A percentile compares a stretch with the other conserved stretches of the same genome.
Conservation (phyloP, 2,888 invertebrate genomes). For the Tenthredo livida region DNA sequence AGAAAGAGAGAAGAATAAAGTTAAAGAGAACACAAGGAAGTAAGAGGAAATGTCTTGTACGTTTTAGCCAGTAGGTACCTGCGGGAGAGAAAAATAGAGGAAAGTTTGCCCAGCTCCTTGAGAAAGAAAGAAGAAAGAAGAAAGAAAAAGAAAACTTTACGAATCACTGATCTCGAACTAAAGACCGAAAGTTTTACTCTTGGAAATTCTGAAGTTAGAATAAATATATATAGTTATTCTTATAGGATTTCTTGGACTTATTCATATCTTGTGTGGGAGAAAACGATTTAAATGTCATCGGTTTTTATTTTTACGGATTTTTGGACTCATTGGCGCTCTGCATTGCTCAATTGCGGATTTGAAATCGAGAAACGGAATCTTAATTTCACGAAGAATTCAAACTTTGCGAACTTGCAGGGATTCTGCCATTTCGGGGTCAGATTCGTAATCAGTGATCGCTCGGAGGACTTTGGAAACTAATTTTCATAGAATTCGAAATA, state of each 20-base stretch:
- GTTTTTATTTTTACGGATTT: too few species aligned
- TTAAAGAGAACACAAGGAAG: neutral
- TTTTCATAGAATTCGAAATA: too few species aligned
- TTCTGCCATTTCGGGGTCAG: too few species aligned
- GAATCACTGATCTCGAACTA: conserved; percentile 30
- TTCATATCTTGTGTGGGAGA: neutral
- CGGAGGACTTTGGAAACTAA: too few species aligned
- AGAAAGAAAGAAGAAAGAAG: neutral
- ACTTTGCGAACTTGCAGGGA: too few species aligned
- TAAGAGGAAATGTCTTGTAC: neutral
- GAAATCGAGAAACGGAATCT: neutral
- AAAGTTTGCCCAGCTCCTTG: conserved; percentile 29
- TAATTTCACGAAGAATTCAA: too few species aligned
- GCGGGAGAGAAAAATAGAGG: neutral
- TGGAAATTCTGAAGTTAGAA: neutral
- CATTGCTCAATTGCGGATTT: too few species aligned
- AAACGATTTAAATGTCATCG: neutral
- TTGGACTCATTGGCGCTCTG: too few species aligned
- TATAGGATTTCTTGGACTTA: neutral
- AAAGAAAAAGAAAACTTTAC: neutral
- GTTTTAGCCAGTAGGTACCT: neutral
- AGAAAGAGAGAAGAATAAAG: neutral
- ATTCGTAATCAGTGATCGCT: too few species aligned
- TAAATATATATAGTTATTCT: neutral
- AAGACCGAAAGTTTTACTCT: conserved; percentile 19